Evolutionary conservation across 2,113 vertebrate genomes (phyloP), one percentile per base, ranked within the genome.

Genomic region (Calypte anna): DNA sequence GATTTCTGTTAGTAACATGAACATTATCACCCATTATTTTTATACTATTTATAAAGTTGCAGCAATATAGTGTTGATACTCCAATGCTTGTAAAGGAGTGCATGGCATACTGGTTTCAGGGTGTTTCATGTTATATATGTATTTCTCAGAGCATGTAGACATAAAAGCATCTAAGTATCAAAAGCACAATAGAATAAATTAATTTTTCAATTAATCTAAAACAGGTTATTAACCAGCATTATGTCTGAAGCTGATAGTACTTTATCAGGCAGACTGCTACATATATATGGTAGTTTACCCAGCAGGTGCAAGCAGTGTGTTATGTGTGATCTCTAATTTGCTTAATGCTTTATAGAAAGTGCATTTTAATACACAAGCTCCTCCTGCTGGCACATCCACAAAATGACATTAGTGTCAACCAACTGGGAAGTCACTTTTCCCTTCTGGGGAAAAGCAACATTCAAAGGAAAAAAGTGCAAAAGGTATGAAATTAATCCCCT

Each of bases 341-440:
- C 64, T 50, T 82, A 63, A 59, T 80, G 79, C 78, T 59, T 53
- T 31, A 78, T 30, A 54, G 43, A 57, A 93, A 83, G 68, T 33
- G 77, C 73, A 88, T 81, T 88, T 91, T 73, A 93, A 96, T 92
- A 66, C 95, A 84, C 86, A 94, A 88, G 96, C 96, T 96, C 97
- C 95, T 97, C 96, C 96, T 97, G 96, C 96, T 96, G 96, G 95
- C 62, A 59, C 5, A 43, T 83, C 78, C 78, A 70, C 69, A 74
- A 83, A 87, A 94, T 36, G 44, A 75, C 93, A 91, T 55, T 28
- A 55, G 54, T 12, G 46, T 31, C 69, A 84, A 57, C 54, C 83
- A 74, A 88, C 28, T 3, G 54, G 54, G 13, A 78, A 95, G 58
- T 27, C 53, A n/a, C n/a, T 46, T 61, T 4, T 53, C 33, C n/a